Conservation (phyloP, 2,113 vertebrate species). For the Nannobrachium achirus region DNA sequence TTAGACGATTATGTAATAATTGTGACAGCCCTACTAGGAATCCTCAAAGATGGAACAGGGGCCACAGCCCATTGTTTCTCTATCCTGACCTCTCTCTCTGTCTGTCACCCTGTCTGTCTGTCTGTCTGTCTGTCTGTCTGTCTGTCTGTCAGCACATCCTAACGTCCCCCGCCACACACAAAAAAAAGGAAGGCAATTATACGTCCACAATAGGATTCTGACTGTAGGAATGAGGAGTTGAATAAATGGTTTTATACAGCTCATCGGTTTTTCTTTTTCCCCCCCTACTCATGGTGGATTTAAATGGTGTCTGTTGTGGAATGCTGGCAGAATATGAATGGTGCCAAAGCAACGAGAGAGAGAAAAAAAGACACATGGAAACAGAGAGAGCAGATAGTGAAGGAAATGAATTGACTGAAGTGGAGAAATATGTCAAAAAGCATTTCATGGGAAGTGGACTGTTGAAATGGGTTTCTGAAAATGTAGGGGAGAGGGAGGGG, state of each 20-base stretch:
- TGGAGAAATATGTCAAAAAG: constrained; percentile 12
- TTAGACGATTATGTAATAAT: too few relatives aligned
- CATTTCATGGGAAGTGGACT: background rate
- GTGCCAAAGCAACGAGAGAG: constrained; percentile 14
- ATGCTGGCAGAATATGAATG: constrained; percentile 29
- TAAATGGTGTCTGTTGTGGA: constrained; percentile 39
- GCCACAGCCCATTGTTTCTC: constrained; percentile 24
- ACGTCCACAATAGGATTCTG: constrained; percentile 44
- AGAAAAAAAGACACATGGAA: constrained; percentile 3
- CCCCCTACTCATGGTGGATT: constrained; percentile 20
- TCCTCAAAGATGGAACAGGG: too few relatives aligned
- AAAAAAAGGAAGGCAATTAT: constrained; percentile 62
- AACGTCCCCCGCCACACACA: constrained; percentile 24
- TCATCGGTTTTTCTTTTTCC: constrained; percentile 31
- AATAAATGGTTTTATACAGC: constrained; percentile 41
- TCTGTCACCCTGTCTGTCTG: constrained; percentile 28
- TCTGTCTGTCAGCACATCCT: constrained; percentile 15
- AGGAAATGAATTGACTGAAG: constrained; percentile 1
- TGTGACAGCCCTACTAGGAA: too few relatives aligned
- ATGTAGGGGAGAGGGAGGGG: background rate
- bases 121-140: constrained; percentile 15
- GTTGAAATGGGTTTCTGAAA: background rate
- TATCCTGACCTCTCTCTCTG: background rate
- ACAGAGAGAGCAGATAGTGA: too few relatives aligned
- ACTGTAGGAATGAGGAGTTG: constrained; percentile 30